Conservation (phyloP, 2,797 vertebrate genomes). For the Cossypha polioptera region DNA sequence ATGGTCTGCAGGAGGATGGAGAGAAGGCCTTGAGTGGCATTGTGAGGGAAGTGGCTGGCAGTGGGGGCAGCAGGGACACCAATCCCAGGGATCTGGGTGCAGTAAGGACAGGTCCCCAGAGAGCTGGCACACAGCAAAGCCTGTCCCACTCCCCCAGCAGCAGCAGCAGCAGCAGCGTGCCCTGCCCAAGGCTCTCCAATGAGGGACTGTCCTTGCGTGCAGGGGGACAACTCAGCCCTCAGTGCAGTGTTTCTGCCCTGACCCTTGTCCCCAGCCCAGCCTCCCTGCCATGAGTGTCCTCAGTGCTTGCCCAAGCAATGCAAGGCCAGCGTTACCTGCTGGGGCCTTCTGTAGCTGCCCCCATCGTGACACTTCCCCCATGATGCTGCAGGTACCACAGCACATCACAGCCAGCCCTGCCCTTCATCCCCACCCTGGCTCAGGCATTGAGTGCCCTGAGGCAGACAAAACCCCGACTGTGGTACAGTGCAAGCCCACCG, state of each 20-base stretch:
- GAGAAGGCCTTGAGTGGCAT: fast-evolving
- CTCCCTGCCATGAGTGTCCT: too few relatives aligned
- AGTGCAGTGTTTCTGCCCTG: background rate
- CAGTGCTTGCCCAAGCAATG: background rate
- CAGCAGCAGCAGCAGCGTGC: background rate
- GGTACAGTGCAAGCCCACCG: background rate
- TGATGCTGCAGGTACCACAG: background rate
- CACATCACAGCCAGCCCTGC: background rate
- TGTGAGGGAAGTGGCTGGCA: background rate
- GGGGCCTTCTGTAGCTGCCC: too few relatives aligned
- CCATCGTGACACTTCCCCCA: background rate
- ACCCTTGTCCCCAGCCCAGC: background rate
- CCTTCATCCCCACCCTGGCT: background rate
- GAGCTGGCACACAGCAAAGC: background rate
- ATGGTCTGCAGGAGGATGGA: background rate
- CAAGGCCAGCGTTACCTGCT: background rate
- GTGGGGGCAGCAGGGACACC: fast-evolving
- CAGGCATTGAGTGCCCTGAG: background rate
- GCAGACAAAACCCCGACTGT: background rate
- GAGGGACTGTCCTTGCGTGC: background rate
- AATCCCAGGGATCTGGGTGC: background rate
- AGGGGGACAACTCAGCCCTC: background rate
- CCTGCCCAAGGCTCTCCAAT: background rate
- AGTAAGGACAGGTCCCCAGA: fast-evolving
- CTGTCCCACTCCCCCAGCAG: background rate